Percentiles rank a stretch among this genome's conserved stretches.
Conservation (phyloP, 2,113 vertebrate species). For the Paraplagusia blochii region DNA sequence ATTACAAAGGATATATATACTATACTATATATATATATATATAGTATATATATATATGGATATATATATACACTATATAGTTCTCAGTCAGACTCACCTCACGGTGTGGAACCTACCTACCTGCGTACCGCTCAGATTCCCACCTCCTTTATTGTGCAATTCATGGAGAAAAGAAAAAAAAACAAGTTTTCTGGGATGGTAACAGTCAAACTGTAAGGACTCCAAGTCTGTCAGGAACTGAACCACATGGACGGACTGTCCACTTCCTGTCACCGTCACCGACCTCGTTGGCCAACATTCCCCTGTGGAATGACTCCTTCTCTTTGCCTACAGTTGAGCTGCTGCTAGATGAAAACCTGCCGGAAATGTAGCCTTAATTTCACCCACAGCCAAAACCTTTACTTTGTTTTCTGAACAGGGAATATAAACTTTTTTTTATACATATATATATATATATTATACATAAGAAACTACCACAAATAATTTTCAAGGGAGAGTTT, state of each 20-base stretch:
- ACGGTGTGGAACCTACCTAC: conserved; percentile 40
- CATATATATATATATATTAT: neutral
- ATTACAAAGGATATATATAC: neutral
- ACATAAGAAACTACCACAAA: neutral
- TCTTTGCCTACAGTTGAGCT: conserved; percentile 22
- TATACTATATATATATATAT: conserved; percentile 15
- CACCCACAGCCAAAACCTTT: conserved; percentile 11
- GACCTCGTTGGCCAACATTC: conserved; percentile 15
- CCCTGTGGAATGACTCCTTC: conserved; percentile 23
- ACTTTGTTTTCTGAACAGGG: conserved; percentile 3
- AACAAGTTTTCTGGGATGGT: conserved; percentile 9
- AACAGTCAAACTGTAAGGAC: conserved; percentile 11
- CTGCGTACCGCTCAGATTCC: conserved; percentile 15
- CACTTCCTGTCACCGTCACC: conserved; percentile 9
- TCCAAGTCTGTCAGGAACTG: conserved; percentile 3
- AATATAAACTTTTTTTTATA: conserved; percentile 1
- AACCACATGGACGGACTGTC: neutral
- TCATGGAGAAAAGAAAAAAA: conserved; percentile 7
- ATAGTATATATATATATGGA: conserved; percentile 24
- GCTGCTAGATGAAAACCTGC: conserved; percentile 36
- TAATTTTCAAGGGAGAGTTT: neutral
- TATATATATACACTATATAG: conserved; percentile 47
- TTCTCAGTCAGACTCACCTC: conserved; percentile 60
- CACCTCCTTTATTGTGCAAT: conserved; percentile 52
- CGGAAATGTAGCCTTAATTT: conserved; percentile 46